Percentiles rank a stretch among this genome's conserved stretches.
Conservation (phyloP, 2,113 vertebrate species). For the Oryzias melastigma region DNA sequence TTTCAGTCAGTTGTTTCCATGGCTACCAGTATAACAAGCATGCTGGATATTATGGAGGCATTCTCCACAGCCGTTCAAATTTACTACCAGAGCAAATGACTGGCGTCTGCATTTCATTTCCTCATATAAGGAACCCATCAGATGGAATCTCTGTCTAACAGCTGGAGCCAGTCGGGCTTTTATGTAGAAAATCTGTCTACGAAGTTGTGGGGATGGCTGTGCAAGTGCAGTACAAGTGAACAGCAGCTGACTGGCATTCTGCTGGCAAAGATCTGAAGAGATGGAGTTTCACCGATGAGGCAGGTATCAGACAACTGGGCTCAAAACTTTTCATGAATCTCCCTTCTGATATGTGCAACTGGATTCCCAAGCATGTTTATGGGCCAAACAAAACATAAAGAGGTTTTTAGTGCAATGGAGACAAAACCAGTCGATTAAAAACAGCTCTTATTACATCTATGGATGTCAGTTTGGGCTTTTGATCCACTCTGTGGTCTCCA, state of each 20-base stretch:
- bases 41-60: conserved; percentile 26
- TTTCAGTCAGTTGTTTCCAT: conserved; percentile 48
- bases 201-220: conserved; percentile 12
- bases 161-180: background rate
- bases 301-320: conserved; percentile 37
- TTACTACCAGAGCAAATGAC: conserved; percentile 11
- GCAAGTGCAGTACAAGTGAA: conserved; percentile 12
- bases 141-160: background rate
- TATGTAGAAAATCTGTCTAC: conserved; percentile 22
- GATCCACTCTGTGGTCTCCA: no score
- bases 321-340: conserved; percentile 5
- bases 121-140: conserved; percentile 5
- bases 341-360: conserved; percentile 12
- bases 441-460: background rate
- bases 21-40: conserved; percentile 38
- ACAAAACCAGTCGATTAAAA: background rate
- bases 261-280: conserved; percentile 33
- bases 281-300: conserved; percentile 53
- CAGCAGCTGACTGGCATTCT: conserved; percentile 36
- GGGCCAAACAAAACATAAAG: background rate
- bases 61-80: conserved; percentile 25
- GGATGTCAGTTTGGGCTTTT: no score
- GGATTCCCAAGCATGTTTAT: background rate
- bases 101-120: background rate
- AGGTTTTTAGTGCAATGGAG: no score